phyloP scores from a whole-genome alignment of 2,888 invertebrate genomes.

The Drepanosiphum platanoidis region DNA sequence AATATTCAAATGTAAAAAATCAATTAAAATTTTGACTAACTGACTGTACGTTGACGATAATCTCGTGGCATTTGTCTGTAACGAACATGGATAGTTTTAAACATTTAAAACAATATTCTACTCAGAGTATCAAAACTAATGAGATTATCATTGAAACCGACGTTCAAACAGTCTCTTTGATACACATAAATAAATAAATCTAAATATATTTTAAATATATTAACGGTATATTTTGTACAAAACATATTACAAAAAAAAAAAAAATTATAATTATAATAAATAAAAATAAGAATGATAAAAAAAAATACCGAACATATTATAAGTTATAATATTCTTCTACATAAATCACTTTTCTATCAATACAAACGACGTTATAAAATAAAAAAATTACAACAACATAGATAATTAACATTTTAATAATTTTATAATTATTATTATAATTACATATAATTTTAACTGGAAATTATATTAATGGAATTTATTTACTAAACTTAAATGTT shows the following conservation, averaged over 20 bases:
- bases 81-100: too few species aligned
- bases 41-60: too few species aligned
- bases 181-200: too few species aligned
- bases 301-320: constrained; percentile 10
- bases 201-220: neutral
- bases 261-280: neutral
- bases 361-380: constrained; percentile 43
- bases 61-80: too few species aligned
- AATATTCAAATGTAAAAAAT: too few species aligned
- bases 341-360: constrained; percentile 43
- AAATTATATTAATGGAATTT: constrained; percentile 10
- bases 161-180: too few species aligned
- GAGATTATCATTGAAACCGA: too few species aligned
- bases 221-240: constrained; percentile 3
- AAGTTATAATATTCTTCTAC: constrained; percentile 17
- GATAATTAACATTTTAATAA: constrained; percentile 39
- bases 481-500: constrained; percentile 9
- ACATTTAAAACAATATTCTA: too few species aligned
- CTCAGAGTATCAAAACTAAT: too few species aligned
- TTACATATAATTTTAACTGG: constrained; percentile 15
- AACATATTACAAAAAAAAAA: neutral
- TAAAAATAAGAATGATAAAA: neutral
- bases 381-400: constrained; percentile 34
- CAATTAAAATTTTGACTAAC: too few species aligned
- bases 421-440: too few species aligned